A percentile compares a stretch with the other conserved stretches of the same genome.
phyloP scores from a whole-genome alignment of 2,888 invertebrate species.

The Creontiades dilutus region DNA sequence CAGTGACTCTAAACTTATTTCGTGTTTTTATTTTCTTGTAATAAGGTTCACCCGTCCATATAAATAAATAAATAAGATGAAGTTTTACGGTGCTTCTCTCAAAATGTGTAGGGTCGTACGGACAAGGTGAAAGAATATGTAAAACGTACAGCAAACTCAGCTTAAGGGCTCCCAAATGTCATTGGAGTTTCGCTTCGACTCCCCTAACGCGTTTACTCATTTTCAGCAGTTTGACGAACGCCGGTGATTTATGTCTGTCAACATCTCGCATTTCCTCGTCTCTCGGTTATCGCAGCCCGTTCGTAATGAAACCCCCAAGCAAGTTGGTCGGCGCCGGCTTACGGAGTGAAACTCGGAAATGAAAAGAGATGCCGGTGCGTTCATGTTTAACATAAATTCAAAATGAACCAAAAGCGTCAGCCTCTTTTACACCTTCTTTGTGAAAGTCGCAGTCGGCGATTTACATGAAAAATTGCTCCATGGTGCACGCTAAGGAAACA shows the following conservation, averaged over 20 bases:
- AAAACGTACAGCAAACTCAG: too few species aligned
- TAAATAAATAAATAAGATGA: too few species aligned
- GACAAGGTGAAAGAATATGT: too few species aligned
- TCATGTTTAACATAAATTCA: not conserved
- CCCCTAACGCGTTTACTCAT: not conserved
- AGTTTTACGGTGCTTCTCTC: too few species aligned
- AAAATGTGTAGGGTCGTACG: too few species aligned
- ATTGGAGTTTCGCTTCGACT: not conserved
- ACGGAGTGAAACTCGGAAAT: not conserved
- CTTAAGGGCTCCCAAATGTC: not conserved
- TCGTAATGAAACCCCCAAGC: constrained; percentile 6
- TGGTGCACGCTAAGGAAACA: too few species aligned
- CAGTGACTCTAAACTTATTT: too few species aligned
- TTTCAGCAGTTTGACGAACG: not conserved
- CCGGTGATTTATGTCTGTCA: constrained; percentile 22
- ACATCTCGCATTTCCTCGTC: not conserved
- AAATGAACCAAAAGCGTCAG: not conserved
- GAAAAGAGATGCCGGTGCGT: not conserved
- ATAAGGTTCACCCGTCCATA: too few species aligned
- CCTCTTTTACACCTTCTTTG: not conserved
- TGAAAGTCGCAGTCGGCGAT: too few species aligned
- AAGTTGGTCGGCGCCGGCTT: not conserved
- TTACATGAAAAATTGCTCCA: too few species aligned
- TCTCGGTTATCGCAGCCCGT: not conserved
- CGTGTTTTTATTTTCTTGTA: too few species aligned